Evolutionary conservation across 2,888 invertebrate genomes (phyloP).

Genomic region (Ethmia dodecea): DNA sequence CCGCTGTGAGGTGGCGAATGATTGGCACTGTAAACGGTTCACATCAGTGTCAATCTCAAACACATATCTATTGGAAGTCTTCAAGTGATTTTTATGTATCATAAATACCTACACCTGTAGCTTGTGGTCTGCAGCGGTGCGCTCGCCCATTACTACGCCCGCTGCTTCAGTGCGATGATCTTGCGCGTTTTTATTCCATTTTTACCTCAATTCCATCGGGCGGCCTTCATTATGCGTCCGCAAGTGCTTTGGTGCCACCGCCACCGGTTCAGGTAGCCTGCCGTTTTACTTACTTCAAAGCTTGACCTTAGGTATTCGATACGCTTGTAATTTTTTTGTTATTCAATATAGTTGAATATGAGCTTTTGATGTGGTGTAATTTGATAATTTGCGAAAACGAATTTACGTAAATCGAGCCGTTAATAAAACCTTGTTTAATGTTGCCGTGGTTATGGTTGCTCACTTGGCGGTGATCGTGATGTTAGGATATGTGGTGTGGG

Average conservation of each 20-base stretch:
- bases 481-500: constrained; percentile 36
- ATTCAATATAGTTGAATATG: constrained; percentile 57
- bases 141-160: constrained; percentile 44
- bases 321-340: constrained; percentile 63
- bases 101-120: too few species aligned
- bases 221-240: constrained; percentile 70
- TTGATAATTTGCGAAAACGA: constrained; percentile 63
- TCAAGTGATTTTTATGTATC: too few species aligned
- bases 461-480: constrained; percentile 44
- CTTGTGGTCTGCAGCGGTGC: constrained; percentile 14
- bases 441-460: constrained; percentile 27
- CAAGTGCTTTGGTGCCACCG: too few species aligned
- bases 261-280: constrained; percentile 70
- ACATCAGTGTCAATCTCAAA: too few species aligned
- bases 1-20: constrained; percentile 56
- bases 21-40: constrained; percentile 8
- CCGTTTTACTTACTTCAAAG: constrained; percentile 49
- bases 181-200: constrained; percentile 59
- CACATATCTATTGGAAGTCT: too few species aligned
- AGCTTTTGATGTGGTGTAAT: constrained; percentile 66
- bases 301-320: constrained; percentile 72
- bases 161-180: constrained; percentile 67
- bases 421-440: constrained; percentile 51
- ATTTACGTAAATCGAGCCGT: constrained; percentile 44
- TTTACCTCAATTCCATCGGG: constrained; percentile 59